Conservation (phyloP, 1,140 invertebrate species). For the Rhyacophila brunnea region DNA sequence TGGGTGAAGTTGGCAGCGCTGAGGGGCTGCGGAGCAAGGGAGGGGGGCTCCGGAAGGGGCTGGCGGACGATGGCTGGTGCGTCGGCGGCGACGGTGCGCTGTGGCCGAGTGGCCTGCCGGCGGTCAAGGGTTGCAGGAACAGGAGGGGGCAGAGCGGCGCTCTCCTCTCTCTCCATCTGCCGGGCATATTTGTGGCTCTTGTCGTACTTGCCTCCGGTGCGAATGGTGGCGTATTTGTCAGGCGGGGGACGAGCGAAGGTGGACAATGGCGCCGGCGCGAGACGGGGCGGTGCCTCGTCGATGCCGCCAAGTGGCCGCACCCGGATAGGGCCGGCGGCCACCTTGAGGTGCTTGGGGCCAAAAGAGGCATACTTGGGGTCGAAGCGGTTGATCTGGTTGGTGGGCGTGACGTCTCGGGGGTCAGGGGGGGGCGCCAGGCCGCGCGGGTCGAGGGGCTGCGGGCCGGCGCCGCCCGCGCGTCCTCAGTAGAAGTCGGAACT, state of each 20-base stretch:
- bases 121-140: conserved; percentile 8
- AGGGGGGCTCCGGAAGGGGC: conserved; percentile 48
- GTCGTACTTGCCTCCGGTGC: conserved; percentile 35
- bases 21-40: conserved; percentile 37
- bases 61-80: conserved; percentile 37
- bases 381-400: conserved; percentile 58
- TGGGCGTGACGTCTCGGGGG: conserved; percentile 39
- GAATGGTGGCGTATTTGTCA: conserved; percentile 50
- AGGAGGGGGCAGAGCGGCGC: background rate
- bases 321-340: conserved; percentile 14
- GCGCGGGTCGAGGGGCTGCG: conserved; percentile 41
- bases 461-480: conserved; percentile 62
- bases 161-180: conserved; percentile 30
- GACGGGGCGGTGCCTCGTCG: conserved; percentile 36
- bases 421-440: conserved; percentile 34
- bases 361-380: conserved; percentile 63
- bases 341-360: conserved; percentile 57
- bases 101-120: background rate
- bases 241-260: conserved; percentile 40
- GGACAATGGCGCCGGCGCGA: conserved; percentile 40
- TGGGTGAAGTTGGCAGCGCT: conserved; percentile 49
- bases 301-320: conserved; percentile 22
- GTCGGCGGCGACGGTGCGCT: conserved; percentile 35
- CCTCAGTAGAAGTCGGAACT: conserved; percentile 93
- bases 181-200: conserved; percentile 35